phyloP scores from a whole-genome alignment of 2,113 vertebrate genomes.

The Chaetops frenatus region DNA sequence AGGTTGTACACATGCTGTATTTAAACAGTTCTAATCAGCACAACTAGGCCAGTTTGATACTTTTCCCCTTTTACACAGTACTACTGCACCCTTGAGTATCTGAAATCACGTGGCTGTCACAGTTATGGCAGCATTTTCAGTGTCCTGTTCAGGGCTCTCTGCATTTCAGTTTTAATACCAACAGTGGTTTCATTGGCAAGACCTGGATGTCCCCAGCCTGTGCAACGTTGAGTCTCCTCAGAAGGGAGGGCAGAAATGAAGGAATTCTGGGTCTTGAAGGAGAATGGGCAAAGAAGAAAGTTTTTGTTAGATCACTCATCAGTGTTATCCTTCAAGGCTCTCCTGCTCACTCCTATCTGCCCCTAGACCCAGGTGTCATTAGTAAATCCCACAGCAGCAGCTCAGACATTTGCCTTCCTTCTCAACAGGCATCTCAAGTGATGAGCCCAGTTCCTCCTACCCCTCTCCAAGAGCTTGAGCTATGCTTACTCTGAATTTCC shows the following conservation, averaged over 20 bases:
- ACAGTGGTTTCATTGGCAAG: neutral
- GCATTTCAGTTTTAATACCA: neutral
- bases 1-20: neutral
- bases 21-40: slow-evolving; percentile 39
- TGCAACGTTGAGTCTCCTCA: rapidly evolving
- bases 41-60: neutral
- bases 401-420: neutral
- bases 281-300: neutral
- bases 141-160: neutral
- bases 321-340: neutral
- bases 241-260: neutral
- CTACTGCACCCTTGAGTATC: neutral
- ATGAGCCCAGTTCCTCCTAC: neutral
- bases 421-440: neutral
- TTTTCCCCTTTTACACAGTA: neutral
- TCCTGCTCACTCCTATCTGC: neutral
- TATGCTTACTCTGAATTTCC: neutral
- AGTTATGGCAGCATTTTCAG: neutral
- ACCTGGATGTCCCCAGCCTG: neutral
- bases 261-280: neutral
- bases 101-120: neutral
- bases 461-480: neutral
- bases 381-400: neutral
- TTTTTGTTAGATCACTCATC: neutral
- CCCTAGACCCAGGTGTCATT: neutral